Conservation (phyloP, 2,113 vertebrate genomes). For the Casuarius casuarius region DNA sequence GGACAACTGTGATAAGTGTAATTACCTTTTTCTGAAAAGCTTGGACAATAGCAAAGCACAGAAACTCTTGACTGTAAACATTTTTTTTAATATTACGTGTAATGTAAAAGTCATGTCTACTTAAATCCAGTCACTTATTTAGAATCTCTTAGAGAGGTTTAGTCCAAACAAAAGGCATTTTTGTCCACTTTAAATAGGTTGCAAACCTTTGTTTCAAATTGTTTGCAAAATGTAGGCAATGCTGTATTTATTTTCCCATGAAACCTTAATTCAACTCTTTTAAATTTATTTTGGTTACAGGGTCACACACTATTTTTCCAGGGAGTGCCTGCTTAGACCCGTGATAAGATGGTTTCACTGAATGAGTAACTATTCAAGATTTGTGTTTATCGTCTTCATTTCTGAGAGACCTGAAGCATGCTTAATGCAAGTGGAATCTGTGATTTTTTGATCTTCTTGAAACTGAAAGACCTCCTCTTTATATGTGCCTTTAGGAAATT, state of each 20-base stretch:
- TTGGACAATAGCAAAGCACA: background rate
- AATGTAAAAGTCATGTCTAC: background rate
- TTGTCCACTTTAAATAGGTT: background rate
- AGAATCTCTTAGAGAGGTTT: background rate
- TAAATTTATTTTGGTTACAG: constrained; percentile 40
- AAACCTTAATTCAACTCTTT: background rate
- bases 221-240: constrained; percentile 7
- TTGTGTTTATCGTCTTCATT: constrained; percentile 38
- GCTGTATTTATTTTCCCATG: background rate
- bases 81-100: background rate
- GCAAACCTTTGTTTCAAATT: background rate
- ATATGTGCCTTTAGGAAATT: constrained; percentile 21
- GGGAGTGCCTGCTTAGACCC: constrained; percentile 46
- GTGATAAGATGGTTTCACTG: constrained; percentile 23
- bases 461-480: background rate
- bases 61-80: background rate
- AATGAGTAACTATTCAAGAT: constrained; percentile 22
- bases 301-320: constrained; percentile 33
- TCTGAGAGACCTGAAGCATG: background rate
- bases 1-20: background rate
- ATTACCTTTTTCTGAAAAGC: background rate
- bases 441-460: background rate
- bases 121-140: background rate
- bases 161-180: background rate
- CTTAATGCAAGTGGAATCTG: constrained; percentile 47